These are phyloP conservation scores for Meteorus cinctellus DNA, from an alignment of 2,888 invertebrate species.

Conservation along the genomic window DNA sequence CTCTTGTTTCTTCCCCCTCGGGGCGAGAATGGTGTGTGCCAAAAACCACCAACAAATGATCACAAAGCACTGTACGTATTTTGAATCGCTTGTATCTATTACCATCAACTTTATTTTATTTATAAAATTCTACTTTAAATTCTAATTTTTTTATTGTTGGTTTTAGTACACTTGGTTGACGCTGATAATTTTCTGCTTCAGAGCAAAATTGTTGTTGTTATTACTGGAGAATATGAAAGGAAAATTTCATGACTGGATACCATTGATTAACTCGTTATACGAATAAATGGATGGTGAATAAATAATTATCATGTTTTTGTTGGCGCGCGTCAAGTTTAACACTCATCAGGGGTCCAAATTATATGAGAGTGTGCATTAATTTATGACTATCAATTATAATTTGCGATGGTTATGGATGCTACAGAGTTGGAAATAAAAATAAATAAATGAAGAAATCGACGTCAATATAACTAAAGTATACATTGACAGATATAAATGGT, in stretches of 20 bases:
- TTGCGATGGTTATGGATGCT: background rate
- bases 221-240: background rate
- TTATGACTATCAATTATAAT: constrained; percentile 15
- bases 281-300: background rate
- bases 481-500: constrained; percentile 36
- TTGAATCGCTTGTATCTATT: background rate
- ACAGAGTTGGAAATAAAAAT: background rate
- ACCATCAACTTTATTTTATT: background rate
- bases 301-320: constrained; percentile 3
- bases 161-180: background rate
- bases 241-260: background rate
- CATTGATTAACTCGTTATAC: background rate
- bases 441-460: constrained; percentile 5
- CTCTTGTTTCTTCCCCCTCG: constrained; percentile 17
- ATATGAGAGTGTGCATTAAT: background rate
- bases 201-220: background rate
- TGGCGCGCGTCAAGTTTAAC: background rate
- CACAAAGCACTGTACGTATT: background rate
- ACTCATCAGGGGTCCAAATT: background rate
- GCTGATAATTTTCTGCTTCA: background rate
- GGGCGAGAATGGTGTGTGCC: constrained; percentile 10
- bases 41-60: constrained; percentile 11
- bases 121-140: background rate
- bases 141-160: background rate
- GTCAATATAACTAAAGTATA: constrained; percentile 28